Conservation (phyloP, 2,113 vertebrate species). For the Phodopus roborovskii region DNA sequence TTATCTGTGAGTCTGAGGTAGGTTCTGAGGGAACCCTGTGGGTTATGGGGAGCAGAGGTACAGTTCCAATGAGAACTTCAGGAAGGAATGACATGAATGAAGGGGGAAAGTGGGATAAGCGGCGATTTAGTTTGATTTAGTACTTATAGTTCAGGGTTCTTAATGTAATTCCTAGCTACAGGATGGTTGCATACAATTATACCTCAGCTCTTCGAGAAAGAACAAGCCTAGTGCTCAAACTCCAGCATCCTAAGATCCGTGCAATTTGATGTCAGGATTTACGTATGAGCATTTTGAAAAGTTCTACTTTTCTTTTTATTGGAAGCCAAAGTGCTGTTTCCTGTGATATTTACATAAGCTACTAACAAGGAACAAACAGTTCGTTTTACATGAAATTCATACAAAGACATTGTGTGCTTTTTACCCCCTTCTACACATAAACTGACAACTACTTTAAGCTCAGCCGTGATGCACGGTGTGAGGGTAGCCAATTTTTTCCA, state of each 20-base stretch:
- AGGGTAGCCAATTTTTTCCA: conserved; percentile 65
- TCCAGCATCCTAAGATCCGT: conserved; percentile 48
- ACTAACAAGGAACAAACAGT: conserved; percentile 69
- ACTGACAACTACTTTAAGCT: conserved; percentile 52
- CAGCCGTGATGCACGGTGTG: background rate
- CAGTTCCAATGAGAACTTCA: conserved; percentile 61
- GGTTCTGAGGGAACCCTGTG: conserved; percentile 10
- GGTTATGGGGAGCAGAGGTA: background rate
- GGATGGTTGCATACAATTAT: conserved; percentile 77
- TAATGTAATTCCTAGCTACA: conserved; percentile 73
- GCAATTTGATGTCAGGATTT: conserved; percentile 74
- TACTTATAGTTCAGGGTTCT: conserved; percentile 72
- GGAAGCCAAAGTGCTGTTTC: conserved; percentile 59
- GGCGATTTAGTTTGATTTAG: conserved; percentile 74
- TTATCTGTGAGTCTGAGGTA: conserved; percentile 47
- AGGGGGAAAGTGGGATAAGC: conserved; percentile 72
- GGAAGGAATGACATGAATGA: conserved; percentile 64
- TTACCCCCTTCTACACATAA: conserved; percentile 41
- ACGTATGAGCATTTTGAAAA: conserved; percentile 62
- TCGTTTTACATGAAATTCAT: conserved; percentile 57
- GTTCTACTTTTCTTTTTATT: conserved; percentile 50
- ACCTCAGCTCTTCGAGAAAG: conserved; percentile 72
- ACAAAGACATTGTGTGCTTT: conserved; percentile 51
- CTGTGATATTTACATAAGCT: conserved; percentile 64
- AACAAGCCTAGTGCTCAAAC: conserved; percentile 74